Evolutionary conservation across 2,888 invertebrate species (phyloP).

Genomic region (Lamellibrachia columna): DNA sequence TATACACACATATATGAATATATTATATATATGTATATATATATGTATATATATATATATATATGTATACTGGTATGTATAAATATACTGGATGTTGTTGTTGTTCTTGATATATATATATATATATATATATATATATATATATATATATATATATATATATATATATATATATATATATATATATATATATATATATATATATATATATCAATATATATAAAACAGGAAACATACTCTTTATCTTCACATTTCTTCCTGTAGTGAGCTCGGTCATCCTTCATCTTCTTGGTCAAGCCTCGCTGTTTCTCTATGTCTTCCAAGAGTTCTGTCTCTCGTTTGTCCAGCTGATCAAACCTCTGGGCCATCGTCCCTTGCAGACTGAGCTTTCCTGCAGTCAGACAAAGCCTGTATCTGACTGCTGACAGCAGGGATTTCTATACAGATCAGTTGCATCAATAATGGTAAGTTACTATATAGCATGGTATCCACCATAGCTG

Average conservation of each 20-base stretch:
- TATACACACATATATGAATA: too few species aligned
- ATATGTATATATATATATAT: too few species aligned
- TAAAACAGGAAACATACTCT: constrained; percentile 46
- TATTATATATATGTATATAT: background rate
- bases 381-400: constrained; percentile 54
- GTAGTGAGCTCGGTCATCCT: constrained; percentile 53
- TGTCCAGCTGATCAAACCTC: constrained; percentile 59
- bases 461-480: too few species aligned
- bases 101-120: too few species aligned
- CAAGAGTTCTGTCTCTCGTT: constrained; percentile 61
- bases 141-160: too few species aligned
- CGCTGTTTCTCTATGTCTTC: constrained; percentile 55
- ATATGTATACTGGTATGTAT: background rate
- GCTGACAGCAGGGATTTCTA: too few species aligned
- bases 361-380: constrained; percentile 59
- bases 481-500: too few species aligned
- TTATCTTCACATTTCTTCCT: constrained; percentile 50
- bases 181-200: too few species aligned
- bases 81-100: too few species aligned
- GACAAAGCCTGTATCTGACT: background rate
- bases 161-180: too few species aligned
- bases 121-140: background rate
- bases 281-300: constrained; percentile 49
- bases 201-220: too few species aligned
- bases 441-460: too few species aligned